A percentile compares a stretch with the other conserved stretches of the same genome.
phyloP scores from a whole-genome alignment of 2,113 vertebrate genomes.

The Rhagologus leucostigma region DNA sequence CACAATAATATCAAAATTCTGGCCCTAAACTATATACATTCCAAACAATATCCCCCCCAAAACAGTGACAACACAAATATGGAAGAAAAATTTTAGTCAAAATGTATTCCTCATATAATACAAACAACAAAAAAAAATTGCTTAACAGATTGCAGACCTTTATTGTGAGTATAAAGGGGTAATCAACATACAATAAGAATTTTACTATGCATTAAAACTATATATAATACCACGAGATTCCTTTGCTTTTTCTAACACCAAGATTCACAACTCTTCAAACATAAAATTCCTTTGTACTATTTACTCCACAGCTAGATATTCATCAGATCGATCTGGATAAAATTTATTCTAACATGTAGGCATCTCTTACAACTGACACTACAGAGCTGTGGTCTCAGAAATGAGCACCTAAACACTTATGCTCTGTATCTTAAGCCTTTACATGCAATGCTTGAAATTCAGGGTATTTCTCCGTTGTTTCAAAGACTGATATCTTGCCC shows the following conservation, averaged over 20 bases:
- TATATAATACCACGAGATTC: slow-evolving; percentile 57
- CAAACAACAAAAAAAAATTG: slow-evolving; percentile 27
- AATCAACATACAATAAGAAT: slow-evolving; percentile 66
- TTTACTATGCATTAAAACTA: slow-evolving; percentile 63
- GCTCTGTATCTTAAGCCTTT: background rate
- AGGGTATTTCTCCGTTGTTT: background rate
- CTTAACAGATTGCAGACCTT: slow-evolving; percentile 69
- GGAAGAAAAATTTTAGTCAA: slow-evolving; percentile 41
- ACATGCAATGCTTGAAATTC: background rate
- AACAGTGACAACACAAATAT: slow-evolving; percentile 7
- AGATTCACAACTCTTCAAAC: slow-evolving; percentile 38
- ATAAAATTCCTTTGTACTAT: slow-evolving; percentile 20
- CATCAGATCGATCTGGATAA: background rate
- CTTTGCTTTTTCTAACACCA: slow-evolving; percentile 50
- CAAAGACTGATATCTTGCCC: background rate
- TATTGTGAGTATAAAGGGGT: slow-evolving; percentile 61
- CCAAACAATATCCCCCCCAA: background rate
- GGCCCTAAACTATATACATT: background rate
- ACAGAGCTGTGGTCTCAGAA: background rate
- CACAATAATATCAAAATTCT: background rate
- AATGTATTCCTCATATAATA: slow-evolving; percentile 20
- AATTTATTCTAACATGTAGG: background rate
- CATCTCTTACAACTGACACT: background rate
- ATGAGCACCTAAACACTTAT: background rate
- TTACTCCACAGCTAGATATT: slow-evolving; percentile 6